phyloP scores from a whole-genome alignment of 2,888 invertebrate species.

The Habroteleia sp. region DNA sequence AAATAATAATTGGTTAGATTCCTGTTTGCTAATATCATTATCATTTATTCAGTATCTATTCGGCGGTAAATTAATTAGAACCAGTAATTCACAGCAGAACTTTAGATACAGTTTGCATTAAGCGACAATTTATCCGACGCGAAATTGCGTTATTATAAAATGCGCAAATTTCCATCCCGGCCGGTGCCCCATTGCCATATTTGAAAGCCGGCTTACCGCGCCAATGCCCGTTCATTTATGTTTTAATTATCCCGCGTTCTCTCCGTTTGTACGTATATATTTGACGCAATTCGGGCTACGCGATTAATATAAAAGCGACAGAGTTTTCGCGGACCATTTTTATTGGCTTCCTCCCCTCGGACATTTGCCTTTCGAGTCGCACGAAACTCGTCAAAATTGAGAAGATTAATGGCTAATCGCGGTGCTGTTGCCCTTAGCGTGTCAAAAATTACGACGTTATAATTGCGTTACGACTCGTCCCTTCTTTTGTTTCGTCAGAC shows the following conservation, averaged over 20 bases:
- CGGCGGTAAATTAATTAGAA: conserved; percentile 57
- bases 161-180: conserved; percentile 46
- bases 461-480: conserved; percentile 33
- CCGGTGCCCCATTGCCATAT: conserved; percentile 27
- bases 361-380: conserved; percentile 34
- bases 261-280: conserved; percentile 36
- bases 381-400: conserved; percentile 35
- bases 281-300: conserved; percentile 33
- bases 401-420: conserved; percentile 40
- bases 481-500: conserved; percentile 25
- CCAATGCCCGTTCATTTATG: conserved; percentile 59
- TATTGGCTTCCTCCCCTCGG: conserved; percentile 32
- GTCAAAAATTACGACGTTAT: conserved; percentile 28
- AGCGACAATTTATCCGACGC: conserved; percentile 58
- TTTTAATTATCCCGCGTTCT: conserved; percentile 61
- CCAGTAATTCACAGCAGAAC: conserved; percentile 41
- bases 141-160: conserved; percentile 62
- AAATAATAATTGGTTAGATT: conserved; percentile 38
- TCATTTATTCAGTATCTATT: conserved; percentile 46
- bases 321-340: conserved; percentile 43
- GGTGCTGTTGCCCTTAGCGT: conserved; percentile 14
- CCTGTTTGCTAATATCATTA: conserved; percentile 38
- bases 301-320: conserved; percentile 41
- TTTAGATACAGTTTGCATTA: conserved; percentile 49
- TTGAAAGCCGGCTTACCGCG: conserved; percentile 59